A percentile compares a stretch with the other conserved stretches of the same genome.
Evolutionary conservation across 2,888 invertebrate genomes (phyloP).

Genomic region (Thereva nobilitata): DNA sequence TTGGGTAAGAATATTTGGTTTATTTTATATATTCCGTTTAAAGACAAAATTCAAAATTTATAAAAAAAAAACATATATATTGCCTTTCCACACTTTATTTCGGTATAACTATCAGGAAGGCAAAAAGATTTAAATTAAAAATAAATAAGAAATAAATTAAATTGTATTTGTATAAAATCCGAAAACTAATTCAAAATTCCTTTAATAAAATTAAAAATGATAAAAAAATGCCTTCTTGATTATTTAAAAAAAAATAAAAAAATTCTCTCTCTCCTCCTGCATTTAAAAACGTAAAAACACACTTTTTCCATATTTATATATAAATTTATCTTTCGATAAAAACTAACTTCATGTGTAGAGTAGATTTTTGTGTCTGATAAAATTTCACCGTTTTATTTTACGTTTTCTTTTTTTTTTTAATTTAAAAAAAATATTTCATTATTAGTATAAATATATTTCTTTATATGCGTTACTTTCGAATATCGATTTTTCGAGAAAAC

Average conservation of each 20-base stretch:
- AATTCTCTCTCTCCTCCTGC: too few species aligned
- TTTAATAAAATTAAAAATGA: too few species aligned
- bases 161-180: neutral
- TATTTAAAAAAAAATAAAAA: too few species aligned
- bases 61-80: conserved; percentile 2
- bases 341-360: conserved; percentile 22
- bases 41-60: neutral
- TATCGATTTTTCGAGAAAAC: neutral
- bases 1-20: conserved; percentile 29
- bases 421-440: neutral
- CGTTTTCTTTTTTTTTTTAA: neutral
- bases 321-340: neutral
- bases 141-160: neutral
- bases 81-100: conserved; percentile 28
- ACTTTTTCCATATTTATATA: too few species aligned
- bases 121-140: conserved; percentile 10
- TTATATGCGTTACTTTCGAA: conserved; percentile 1
- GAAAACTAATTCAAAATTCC: too few species aligned
- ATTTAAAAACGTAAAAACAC: too few species aligned
- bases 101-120: neutral
- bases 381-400: conserved; percentile 14
- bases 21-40: conserved; percentile 3
- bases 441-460: conserved; percentile 2
- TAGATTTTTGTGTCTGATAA: conserved; percentile 27
- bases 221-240: too few species aligned